These are phyloP conservation scores for Alitta virens DNA, from an alignment of 2,888 invertebrate species.

Conservation along the genomic window DNA sequence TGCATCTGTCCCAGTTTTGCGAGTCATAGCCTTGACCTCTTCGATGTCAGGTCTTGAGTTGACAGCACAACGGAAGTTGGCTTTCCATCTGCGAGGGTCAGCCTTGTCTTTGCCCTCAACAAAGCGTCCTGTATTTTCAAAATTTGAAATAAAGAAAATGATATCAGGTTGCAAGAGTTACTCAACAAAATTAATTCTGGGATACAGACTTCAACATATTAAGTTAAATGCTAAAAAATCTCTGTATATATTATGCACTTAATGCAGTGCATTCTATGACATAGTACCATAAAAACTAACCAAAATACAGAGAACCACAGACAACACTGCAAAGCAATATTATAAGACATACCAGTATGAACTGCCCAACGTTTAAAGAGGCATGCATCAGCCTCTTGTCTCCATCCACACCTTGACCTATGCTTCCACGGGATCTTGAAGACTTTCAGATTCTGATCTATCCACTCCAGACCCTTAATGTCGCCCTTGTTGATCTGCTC, in stretches of 20 bases:
- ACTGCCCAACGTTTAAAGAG: conserved; percentile 47
- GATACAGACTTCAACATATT: no score
- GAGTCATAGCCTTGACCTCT: conserved; percentile 35
- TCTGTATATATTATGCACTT: no score
- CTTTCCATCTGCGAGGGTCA: conserved; percentile 47
- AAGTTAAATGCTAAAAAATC: no score
- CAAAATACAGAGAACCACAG: no score
- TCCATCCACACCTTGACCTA: conserved; percentile 46
- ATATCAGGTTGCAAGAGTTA: no score
- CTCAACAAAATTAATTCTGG: no score
- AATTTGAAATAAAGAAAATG: neutral
- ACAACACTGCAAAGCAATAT: neutral
- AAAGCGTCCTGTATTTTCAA: conserved; percentile 5
- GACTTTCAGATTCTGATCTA: conserved; percentile 31
- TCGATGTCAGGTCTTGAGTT: conserved; percentile 48
- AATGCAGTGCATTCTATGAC: no score
- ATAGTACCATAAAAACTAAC: no score
- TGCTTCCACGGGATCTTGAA: conserved; percentile 50
- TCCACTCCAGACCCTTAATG: conserved; percentile 39
- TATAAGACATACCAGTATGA: conserved; percentile 41
- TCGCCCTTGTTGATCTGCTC: conserved; percentile 33
- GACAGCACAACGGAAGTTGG: conserved; percentile 53
- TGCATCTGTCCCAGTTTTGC: conserved; percentile 44
- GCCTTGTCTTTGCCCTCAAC: neutral
- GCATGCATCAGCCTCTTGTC: conserved; percentile 37